A percentile compares a stretch with the other conserved stretches of the same genome.
Evolutionary conservation across 2,113 vertebrate species (phyloP).

Genomic region (Aldabrachelys gigantea): DNA sequence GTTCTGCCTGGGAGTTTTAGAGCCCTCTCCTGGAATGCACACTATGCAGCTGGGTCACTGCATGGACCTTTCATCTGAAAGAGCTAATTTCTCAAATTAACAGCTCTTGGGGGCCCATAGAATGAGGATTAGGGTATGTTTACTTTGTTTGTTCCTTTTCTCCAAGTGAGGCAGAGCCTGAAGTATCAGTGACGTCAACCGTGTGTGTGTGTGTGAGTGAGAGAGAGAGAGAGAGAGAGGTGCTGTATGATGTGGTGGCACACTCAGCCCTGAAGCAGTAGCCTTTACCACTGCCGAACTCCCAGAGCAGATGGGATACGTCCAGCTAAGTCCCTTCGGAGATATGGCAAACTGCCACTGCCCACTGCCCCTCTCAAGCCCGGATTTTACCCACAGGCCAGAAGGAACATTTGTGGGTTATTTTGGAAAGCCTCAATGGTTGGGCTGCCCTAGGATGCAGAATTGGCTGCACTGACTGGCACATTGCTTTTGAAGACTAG

Average conservation of each 20-base stretch:
- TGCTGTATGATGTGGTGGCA: background rate
- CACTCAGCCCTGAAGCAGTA: background rate
- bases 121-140: background rate
- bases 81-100: background rate
- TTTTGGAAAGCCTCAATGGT: background rate
- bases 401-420: background rate
- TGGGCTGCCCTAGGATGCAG: background rate
- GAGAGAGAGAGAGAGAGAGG: background rate
- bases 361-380: background rate
- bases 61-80: background rate
- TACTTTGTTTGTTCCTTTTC: background rate
- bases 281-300: background rate
- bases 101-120: background rate
- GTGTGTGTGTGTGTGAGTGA: background rate
- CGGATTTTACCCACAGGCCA: background rate
- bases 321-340: background rate
- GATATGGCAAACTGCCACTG: background rate
- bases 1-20: background rate
- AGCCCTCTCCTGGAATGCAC: background rate
- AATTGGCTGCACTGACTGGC: background rate
- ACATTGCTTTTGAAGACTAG: background rate
- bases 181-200: background rate
- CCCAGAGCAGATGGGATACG: background rate
- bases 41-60: background rate
- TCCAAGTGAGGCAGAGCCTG: background rate